Evolutionary conservation across 1,140 invertebrate genomes (phyloP), one percentile per base, ranked within the genome.

Genomic region (Choristoneura fumiferana): DNA sequence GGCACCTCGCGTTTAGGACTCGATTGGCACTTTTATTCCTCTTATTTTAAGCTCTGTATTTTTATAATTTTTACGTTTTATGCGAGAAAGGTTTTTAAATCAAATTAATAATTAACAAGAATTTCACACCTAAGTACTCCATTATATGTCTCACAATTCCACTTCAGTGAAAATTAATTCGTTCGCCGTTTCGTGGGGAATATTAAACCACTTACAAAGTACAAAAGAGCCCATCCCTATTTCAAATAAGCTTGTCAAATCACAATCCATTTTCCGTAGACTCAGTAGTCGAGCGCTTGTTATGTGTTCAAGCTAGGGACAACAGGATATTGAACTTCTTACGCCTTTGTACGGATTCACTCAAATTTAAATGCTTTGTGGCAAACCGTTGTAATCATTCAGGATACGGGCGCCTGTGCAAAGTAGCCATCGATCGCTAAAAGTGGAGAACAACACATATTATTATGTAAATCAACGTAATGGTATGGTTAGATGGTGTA

Each of bases 241-340:
- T 33, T n/a, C 43, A 29, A n/a, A 49, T 33, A 33, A 49, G 18
- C 43, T 29, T 9, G 43, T 49, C 43, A 49, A 49, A 49, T 49
- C 43, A 33, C 10, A 49, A 49, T 49, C 18, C 18, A 49, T 29
- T 49, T 49, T 49, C 10, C 18, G 22, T 29, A 49, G 43, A 22
- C 18, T 14, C 18, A 29, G 43, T 12, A 29, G 43, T 12, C 9
- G 43, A 49, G 43, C 43, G 22, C 22, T 49, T 33, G 43, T 49
- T 49, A 49, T 49, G 43, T 49, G 43, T 29, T 29, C 22, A 17
- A 49, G 13, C 43, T n/a, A 12, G 12, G 43, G 43, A 49, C 43
- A 49, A 49, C 43, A 33, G 43, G 43, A 49, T 49, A 49, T 49
- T 49, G 43, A 49, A 49, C 22, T 49, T 49, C 43, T 49, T 49